Percentiles rank a stretch among this genome's conserved stretches.
phyloP scores from a whole-genome alignment of 2,797 vertebrate genomes.

The Tadarida brasiliensis region DNA sequence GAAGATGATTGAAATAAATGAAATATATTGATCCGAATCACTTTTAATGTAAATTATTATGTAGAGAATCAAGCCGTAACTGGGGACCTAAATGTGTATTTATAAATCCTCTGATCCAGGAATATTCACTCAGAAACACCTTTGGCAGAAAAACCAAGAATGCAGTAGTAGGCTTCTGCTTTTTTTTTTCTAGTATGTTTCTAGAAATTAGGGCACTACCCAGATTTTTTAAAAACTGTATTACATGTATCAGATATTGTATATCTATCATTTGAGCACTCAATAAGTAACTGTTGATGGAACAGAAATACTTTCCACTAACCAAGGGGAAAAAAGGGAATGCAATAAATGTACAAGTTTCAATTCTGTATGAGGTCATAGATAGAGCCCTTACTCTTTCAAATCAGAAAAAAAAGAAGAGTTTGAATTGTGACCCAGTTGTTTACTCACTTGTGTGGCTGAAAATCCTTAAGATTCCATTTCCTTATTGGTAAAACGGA shows the following conservation, averaged over 20 bases:
- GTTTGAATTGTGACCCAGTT: not conserved
- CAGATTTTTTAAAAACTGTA: not conserved
- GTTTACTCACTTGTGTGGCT: not conserved
- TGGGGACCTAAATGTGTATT: not conserved
- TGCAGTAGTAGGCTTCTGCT: not conserved
- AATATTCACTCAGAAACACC: conserved; percentile 4
- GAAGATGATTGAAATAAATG: conserved; percentile 18
- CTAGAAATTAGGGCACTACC: not conserved
- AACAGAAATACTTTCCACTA: not conserved
- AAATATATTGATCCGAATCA: not conserved
- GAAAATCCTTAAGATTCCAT: not conserved
- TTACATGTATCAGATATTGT: not conserved
- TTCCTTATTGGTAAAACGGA: not conserved
- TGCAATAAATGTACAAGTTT: not conserved
- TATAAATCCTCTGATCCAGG: not conserved
- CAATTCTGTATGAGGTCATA: not conserved
- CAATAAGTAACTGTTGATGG: not conserved
- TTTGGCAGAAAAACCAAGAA: conserved; percentile 4
- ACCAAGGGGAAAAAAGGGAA: not conserved
- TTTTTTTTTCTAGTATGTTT: not conserved
- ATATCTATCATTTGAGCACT: not conserved
- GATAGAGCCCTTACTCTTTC: not conserved
- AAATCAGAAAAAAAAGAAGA: not conserved
- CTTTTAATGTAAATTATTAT: conserved; percentile 3
- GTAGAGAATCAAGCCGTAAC: not conserved